Conservation (phyloP, 2,888 invertebrate genomes). For the Blera fallax region DNA sequence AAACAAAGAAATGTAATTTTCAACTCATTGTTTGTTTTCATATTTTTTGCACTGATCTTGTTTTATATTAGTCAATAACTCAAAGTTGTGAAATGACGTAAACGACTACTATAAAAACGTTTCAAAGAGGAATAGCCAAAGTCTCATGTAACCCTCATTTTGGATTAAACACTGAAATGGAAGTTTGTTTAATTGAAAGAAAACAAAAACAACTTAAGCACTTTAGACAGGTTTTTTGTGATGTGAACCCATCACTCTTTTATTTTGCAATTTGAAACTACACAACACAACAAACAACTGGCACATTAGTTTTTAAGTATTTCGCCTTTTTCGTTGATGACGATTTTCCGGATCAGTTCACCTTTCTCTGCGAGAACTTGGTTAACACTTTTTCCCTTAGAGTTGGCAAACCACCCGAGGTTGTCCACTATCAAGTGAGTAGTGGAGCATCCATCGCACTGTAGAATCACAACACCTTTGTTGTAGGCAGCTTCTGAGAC, state of each 20-base stretch:
- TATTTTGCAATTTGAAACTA: constrained; percentile 24
- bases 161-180: not conserved
- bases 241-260: not conserved
- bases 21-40: too few species aligned
- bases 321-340: constrained; percentile 79
- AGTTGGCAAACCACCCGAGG: constrained; percentile 78
- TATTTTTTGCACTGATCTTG: not conserved
- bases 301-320: constrained; percentile 74
- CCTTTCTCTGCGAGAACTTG: constrained; percentile 78
- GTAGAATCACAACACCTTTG: constrained; percentile 79
- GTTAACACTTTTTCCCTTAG: constrained; percentile 77
- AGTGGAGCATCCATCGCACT: constrained; percentile 80
- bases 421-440: constrained; percentile 80
- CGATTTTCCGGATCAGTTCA: constrained; percentile 75
- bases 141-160: not conserved
- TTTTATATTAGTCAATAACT: not conserved
- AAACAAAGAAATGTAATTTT: too few species aligned
- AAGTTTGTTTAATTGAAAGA: not conserved
- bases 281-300: constrained; percentile 20
- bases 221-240: not conserved
- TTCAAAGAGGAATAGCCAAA: not conserved
- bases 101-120: not conserved
- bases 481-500: constrained; percentile 79
- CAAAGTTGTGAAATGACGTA: not conserved
- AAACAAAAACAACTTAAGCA: constrained; percentile 1